Base-by-base conservation (phyloP, 2,888 invertebrate species). In the Parnassius glacialis region DNA sequence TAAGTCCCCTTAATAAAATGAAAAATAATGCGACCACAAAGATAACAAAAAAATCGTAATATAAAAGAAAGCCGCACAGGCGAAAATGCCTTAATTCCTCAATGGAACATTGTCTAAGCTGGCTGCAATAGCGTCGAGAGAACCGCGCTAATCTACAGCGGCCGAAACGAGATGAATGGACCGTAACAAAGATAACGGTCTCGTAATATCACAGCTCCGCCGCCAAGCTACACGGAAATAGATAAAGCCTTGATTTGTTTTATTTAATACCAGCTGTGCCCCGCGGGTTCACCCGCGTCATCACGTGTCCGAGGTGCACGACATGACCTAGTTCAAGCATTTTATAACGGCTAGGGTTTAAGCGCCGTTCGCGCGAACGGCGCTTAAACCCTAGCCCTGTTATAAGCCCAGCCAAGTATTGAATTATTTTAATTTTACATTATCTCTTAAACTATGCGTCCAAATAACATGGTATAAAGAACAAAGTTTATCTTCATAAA, bases 101-200 rank as follows among this genome's bases (percentile, higher is more conserved):
- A 42, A 42, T 42, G 44, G 16, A 45, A 34, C 12, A 34, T 44
- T 52, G 52, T 45, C 11, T 16, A 9, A 13, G 45, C 34, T 51
- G 34, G 20, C 13, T 34, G 25, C 13, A 25, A 11, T 11, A 13
- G 52, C 25, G 10, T 16, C 10, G n/a, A n/a, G 42, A 34, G 25
- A 25, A 11, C n/a, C 44, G 34, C 9, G 34, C 34, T 58, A 58
- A 52, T 51, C 58, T 44, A n/a, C 13, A 11, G 34, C 12, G 9
- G 13, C 42, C 20, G 43, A 51, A 20, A 44, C 44, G 44, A 44
- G 57, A 58, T 10, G 58, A 57, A 57, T 51, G 57, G 52, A 34
- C 58, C 52, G 58, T 52, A 52, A 52, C 13, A 44, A 34, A 58
- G 58, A 58, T 52, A 57, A 45, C 52, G 44, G 44, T 53, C 42